Evolutionary conservation across 2,888 invertebrate species (phyloP).

Genomic region (Cryptophagus acutangulus): DNA sequence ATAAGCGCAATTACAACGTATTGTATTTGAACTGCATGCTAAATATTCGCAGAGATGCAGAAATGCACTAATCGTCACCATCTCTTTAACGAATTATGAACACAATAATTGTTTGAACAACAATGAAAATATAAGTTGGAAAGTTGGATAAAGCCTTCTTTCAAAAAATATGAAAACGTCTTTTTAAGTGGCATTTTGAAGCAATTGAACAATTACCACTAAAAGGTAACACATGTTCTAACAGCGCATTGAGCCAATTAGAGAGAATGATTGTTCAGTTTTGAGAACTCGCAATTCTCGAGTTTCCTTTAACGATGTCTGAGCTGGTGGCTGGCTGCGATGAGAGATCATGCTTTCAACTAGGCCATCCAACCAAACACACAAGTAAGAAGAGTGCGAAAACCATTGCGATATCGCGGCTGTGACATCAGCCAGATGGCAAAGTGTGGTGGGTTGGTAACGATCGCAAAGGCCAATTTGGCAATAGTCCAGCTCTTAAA

Average conservation of each 20-base stretch:
- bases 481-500: constrained; percentile 7
- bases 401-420: neutral
- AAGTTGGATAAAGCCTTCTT: no score
- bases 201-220: no score
- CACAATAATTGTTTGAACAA: no score
- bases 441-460: neutral
- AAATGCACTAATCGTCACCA: no score
- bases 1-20: constrained; percentile 4
- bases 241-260: constrained; percentile 2
- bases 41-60: no score
- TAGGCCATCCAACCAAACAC: no score
- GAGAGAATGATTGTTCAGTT: constrained; percentile 2
- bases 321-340: neutral
- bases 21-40: constrained; percentile 1
- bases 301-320: neutral
- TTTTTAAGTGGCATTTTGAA: no score
- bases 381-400: no score
- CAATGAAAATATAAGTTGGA: no score
- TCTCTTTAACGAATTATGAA: no score
- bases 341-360: neutral
- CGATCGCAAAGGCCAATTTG: constrained; percentile 6
- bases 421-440: constrained; percentile 6
- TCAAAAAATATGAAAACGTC: no score
- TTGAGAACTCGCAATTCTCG: neutral
- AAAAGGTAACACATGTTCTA: constrained; percentile 1